A percentile compares a stretch with the other conserved stretches of the same genome.
These are phyloP conservation scores for Melanotaenia nigrans DNA, from an alignment of 2,797 vertebrate species.

Conservation along the genomic window DNA sequence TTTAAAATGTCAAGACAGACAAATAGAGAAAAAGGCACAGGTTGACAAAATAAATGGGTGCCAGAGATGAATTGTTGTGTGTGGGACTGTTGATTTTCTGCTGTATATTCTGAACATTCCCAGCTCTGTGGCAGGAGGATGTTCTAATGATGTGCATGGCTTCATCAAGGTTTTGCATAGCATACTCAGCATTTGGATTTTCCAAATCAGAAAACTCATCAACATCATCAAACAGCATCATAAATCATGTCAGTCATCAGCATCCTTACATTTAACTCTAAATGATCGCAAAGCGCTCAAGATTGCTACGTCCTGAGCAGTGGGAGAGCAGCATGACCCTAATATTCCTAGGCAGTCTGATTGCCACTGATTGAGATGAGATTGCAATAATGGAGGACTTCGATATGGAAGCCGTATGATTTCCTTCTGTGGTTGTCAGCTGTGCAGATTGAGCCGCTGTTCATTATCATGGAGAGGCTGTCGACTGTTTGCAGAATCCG, in stretches of 20 bases:
- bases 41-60: constrained; percentile 45
- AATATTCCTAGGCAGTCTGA: constrained; percentile 60
- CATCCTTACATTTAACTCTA: constrained; percentile 29
- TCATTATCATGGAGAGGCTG: constrained; percentile 79
- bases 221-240: constrained; percentile 26
- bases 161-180: constrained; percentile 32
- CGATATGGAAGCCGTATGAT: constrained; percentile 39
- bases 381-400: constrained; percentile 55
- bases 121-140: constrained; percentile 29
- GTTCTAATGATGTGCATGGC: constrained; percentile 56
- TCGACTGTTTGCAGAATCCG: constrained; percentile 67
- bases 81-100: constrained; percentile 44
- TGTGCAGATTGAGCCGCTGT: constrained; percentile 61
- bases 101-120: constrained; percentile 19
- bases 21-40: neutral
- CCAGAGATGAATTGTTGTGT: constrained; percentile 31
- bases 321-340: constrained; percentile 48
- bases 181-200: constrained; percentile 22
- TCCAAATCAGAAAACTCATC: constrained; percentile 30
- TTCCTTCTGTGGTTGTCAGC: constrained; percentile 69
- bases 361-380: constrained; percentile 77
- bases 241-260: constrained; percentile 48
- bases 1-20: constrained; percentile 11
- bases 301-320: constrained; percentile 25
- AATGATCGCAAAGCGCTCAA: constrained; percentile 12